A percentile compares a stretch with the other conserved stretches of the same genome.
Conservation (phyloP, 2,113 vertebrate species). For the Xiphias gladius region DNA sequence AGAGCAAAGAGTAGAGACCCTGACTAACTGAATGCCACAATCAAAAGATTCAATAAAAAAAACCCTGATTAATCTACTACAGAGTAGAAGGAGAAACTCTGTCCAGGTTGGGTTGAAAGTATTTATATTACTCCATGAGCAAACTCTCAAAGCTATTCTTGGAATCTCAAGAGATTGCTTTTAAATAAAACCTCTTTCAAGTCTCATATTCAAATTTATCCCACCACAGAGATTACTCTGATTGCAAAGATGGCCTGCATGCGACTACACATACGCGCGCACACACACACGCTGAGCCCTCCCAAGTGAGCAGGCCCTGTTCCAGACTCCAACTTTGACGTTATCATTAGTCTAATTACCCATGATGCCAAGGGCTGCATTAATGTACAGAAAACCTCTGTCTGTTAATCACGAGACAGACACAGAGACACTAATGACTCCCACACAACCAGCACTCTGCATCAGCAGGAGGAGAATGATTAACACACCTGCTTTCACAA, state of each 20-base stretch:
- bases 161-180: constrained; percentile 59
- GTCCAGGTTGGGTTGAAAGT: constrained; percentile 41
- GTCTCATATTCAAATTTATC: constrained; percentile 64
- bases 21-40: constrained; percentile 46
- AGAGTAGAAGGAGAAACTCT: constrained; percentile 41
- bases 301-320: constrained; percentile 60
- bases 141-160: constrained; percentile 56
- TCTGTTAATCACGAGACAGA: constrained; percentile 75
- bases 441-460: constrained; percentile 46
- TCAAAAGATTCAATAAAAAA: constrained; percentile 51
- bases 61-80: constrained; percentile 41
- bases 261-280: neutral
- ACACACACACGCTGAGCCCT: constrained; percentile 22
- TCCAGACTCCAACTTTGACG: constrained; percentile 76
- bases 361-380: constrained; percentile 76
- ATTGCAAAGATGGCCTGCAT: constrained; percentile 57
- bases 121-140: constrained; percentile 41
- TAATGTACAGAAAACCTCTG: constrained; percentile 76
- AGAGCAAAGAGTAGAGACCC: constrained; percentile 45
- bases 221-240: constrained; percentile 49
- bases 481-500: constrained; percentile 53
- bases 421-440: constrained; percentile 64
- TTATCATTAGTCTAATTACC: constrained; percentile 86
- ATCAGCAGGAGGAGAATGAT: constrained; percentile 32
- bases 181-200: constrained; percentile 66